A percentile compares a stretch with the other conserved stretches of the same genome.
phyloP scores from a whole-genome alignment of 30 jellyfish, hydroid and myxozoan species.

The Catostylus mosaicus region DNA sequence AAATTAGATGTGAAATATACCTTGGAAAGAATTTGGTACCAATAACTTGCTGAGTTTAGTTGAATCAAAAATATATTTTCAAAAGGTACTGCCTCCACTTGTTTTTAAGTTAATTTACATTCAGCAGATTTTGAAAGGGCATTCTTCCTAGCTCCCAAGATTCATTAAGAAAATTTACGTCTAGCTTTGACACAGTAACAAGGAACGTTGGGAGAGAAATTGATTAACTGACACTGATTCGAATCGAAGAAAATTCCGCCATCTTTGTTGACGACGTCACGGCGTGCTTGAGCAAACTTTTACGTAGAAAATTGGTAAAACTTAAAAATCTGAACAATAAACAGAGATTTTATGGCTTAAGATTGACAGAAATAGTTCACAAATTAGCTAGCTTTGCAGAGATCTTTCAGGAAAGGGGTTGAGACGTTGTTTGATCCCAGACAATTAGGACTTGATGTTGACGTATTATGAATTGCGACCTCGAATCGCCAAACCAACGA shows the following conservation, averaged over 20 bases:
- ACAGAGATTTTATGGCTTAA: background rate
- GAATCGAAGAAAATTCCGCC: slow-evolving; percentile 21
- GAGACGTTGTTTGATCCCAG: background rate
- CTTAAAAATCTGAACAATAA: background rate
- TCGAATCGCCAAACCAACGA: background rate
- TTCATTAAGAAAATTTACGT: too few species aligned
- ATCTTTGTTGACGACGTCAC: slow-evolving; percentile 46
- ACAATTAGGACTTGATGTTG: slow-evolving; percentile 11
- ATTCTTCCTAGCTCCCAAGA: too few species aligned
- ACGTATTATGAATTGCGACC: slow-evolving; percentile 29
- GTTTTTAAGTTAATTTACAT: too few species aligned
- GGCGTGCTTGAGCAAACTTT: slow-evolving; percentile 34
- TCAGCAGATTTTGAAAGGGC: too few species aligned
- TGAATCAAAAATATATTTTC: too few species aligned
- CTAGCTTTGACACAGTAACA: too few species aligned
- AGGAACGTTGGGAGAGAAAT: too few species aligned
- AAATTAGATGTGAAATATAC: too few species aligned
- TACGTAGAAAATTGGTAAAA: background rate
- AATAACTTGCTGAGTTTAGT: too few species aligned
- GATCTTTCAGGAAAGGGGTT: background rate
- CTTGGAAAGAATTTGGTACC: too few species aligned
- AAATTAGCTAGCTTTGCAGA: background rate
- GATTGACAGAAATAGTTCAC: background rate
- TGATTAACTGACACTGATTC: background rate
- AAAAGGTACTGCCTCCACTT: too few species aligned